These are phyloP conservation scores for Hypercompe scribonia DNA, from an alignment of 2,888 invertebrate genomes.

Conservation along the genomic window DNA sequence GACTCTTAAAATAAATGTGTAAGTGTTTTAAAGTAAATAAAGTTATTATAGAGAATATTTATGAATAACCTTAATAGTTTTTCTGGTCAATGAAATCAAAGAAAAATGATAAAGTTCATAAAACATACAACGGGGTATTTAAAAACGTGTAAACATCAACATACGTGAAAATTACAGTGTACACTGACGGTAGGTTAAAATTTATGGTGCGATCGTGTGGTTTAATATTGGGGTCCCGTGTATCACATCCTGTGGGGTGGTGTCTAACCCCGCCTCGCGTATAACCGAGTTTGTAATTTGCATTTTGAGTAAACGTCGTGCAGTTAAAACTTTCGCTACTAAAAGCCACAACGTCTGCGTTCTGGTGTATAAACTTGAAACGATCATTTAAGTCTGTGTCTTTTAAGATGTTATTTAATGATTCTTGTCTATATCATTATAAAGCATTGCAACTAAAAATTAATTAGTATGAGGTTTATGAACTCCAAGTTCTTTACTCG, in stretches of 20 bases:
- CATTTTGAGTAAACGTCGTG: constrained; percentile 81
- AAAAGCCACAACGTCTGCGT: constrained; percentile 72
- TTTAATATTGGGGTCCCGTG: constrained; percentile 82
- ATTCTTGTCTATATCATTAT: constrained; percentile 24
- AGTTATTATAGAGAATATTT: background rate
- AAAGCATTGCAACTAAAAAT: background rate
- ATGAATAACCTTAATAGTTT: background rate
- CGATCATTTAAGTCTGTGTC: constrained; percentile 63
- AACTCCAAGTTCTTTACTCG: background rate
- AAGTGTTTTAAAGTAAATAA: too few relatives aligned
- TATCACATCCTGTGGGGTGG: constrained; percentile 77
- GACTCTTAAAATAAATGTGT: background rate
- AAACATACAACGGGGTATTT: constrained; percentile 51
- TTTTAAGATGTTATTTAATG: constrained; percentile 59
- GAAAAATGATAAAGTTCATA: constrained; percentile 33
- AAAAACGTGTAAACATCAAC: constrained; percentile 73
- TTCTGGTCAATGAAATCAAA: background rate
- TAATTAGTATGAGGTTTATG: background rate
- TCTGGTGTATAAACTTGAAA: constrained; percentile 67
- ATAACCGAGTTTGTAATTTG: constrained; percentile 80
- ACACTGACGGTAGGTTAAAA: constrained; percentile 70
- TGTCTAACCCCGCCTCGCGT: constrained; percentile 67
- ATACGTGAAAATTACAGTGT: constrained; percentile 73
- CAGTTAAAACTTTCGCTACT: constrained; percentile 80
- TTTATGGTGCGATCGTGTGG: constrained; percentile 80